A percentile compares a stretch with the other conserved stretches of the same genome.
Evolutionary conservation across 2,888 invertebrate genomes (phyloP).

Genomic region (Dinocampus coccinellae): DNA sequence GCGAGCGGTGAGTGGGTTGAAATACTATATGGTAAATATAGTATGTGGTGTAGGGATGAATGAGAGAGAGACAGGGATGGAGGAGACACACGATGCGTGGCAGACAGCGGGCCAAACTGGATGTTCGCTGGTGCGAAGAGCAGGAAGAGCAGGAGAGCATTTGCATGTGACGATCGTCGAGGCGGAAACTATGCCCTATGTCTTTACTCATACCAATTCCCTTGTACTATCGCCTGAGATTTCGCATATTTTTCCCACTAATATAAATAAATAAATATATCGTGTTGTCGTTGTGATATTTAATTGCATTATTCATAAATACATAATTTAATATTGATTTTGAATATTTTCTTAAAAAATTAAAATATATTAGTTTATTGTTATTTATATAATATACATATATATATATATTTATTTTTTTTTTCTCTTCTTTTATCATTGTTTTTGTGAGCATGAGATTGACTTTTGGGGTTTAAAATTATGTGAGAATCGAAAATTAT

Average conservation of each 20-base stretch:
- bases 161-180: slow-evolving; percentile 66
- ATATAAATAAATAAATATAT: neutral
- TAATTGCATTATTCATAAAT: neutral
- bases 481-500: slow-evolving; percentile 49
- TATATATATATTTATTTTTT: neutral
- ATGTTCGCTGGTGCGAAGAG: slow-evolving; percentile 41
- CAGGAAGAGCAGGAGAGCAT: slow-evolving; percentile 60
- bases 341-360: neutral
- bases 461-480: slow-evolving; percentile 11
- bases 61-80: neutral
- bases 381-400: no score
- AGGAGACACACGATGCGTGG: slow-evolving; percentile 31
- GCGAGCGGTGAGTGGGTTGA: neutral
- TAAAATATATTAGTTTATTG: neutral
- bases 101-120: slow-evolving; percentile 34
- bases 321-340: neutral
- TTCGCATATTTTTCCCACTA: neutral
- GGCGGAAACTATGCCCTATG: slow-evolving; percentile 54
- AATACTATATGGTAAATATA: neutral
- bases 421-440: neutral
- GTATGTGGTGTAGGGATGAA: neutral
- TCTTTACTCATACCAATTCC: slow-evolving; percentile 21
- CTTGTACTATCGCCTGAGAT: slow-evolving; percentile 5
- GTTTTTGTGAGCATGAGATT: neutral
- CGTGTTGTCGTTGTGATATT: neutral